These are phyloP conservation scores for Sclerurus mexicanus DNA, from an alignment of 2,113 vertebrate species.

Conservation along the genomic window DNA sequence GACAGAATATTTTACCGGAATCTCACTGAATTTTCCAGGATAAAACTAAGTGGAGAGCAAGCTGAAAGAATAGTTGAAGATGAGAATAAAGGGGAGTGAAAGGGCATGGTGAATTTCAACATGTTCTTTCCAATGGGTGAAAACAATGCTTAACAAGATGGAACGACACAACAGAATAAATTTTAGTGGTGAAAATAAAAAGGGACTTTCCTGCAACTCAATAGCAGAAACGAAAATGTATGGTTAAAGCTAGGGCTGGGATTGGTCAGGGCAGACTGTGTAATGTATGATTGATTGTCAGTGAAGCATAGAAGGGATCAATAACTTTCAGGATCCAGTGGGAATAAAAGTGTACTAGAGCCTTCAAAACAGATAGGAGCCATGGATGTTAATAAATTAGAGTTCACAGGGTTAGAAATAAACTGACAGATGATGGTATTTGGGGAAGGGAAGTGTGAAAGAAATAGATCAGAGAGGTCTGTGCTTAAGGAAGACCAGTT, in stretches of 20 bases:
- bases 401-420: neutral
- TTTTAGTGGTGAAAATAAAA: neutral
- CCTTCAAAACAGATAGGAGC: neutral
- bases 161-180: neutral
- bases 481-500: neutral
- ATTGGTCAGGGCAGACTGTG: neutral
- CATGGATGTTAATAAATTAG: neutral
- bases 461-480: neutral
- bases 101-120: neutral
- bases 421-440: neutral
- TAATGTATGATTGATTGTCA: neutral
- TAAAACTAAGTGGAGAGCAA: neutral
- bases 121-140: neutral
- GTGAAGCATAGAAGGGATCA: neutral
- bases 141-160: neutral
- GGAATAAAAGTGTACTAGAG: neutral
- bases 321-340: neutral
- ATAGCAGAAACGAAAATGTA: neutral
- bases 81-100: neutral
- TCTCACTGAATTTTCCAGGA: neutral
- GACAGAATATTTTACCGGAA: neutral
- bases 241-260: neutral
- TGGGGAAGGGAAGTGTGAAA: neutral
- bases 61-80: neutral
- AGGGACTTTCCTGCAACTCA: neutral